phyloP scores from a whole-genome alignment of 2,113 vertebrate species.

The Gavialis gangeticus region DNA sequence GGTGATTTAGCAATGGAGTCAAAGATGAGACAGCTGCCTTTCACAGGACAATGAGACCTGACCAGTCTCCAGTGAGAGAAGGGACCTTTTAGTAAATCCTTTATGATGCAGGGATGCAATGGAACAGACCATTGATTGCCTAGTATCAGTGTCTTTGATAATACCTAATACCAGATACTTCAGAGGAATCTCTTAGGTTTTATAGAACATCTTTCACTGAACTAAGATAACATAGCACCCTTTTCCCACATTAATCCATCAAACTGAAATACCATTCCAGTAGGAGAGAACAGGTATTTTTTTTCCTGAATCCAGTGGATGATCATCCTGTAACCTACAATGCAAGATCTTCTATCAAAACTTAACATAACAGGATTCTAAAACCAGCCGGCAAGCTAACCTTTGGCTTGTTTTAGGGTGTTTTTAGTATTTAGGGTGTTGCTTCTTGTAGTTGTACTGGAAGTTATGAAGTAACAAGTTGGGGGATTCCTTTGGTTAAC shows the following conservation, averaged over 20 bases:
- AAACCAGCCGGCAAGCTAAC: too few species aligned
- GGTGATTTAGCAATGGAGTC: background rate
- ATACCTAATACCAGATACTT: background rate
- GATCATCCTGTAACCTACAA: background rate
- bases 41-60: background rate
- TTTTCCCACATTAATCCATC: background rate
- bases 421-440: too few species aligned
- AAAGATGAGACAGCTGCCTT: background rate
- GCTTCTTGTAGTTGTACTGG: too few species aligned
- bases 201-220: background rate
- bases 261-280: background rate
- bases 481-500: too few species aligned
- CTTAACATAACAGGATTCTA: too few species aligned
- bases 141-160: background rate
- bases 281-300: background rate
- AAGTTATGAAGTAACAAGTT: too few species aligned
- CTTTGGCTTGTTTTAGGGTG: too few species aligned
- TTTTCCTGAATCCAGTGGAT: background rate
- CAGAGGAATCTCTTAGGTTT: background rate
- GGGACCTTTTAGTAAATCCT: slow-evolving; percentile 11
- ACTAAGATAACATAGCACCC: background rate
- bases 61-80: background rate
- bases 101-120: background rate
- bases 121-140: background rate
- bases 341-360: background rate